Percentiles rank a stretch among this genome's conserved stretches.
These are phyloP conservation scores for Arremon brunneinucha DNA, from an alignment of 2,797 vertebrate genomes.

Conservation along the genomic window DNA sequence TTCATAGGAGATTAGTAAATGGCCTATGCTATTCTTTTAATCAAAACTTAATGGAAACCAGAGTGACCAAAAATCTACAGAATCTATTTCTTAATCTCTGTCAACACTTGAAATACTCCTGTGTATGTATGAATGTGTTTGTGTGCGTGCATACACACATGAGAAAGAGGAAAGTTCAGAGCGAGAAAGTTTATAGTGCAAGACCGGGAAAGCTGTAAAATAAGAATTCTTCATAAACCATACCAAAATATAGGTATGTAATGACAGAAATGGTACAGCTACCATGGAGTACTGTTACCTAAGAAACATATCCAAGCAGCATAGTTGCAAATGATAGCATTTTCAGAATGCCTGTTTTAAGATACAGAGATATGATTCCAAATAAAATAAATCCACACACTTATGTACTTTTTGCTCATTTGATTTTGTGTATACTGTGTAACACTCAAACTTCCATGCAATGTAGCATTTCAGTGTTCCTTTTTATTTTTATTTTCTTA, in stretches of 20 bases:
- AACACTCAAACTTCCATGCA: not conserved
- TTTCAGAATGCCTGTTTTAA: not conserved
- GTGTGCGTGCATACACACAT: accelerated
- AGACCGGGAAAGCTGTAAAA: not conserved
- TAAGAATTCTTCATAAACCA: not conserved
- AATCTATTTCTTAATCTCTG: not conserved
- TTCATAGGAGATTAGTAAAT: not conserved
- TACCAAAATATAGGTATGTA: accelerated
- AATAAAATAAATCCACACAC: not conserved
- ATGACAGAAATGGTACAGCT: not conserved
- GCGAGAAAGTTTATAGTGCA: accelerated
- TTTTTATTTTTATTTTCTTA: not conserved
- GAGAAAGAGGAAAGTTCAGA: not conserved
- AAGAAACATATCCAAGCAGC: not conserved
- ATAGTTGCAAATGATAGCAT: not conserved
- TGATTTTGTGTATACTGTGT: not conserved
- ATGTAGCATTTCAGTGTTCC: not conserved
- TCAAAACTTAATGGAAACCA: not conserved
- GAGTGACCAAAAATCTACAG: not conserved
- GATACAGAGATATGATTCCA: not conserved
- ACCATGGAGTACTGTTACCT: not conserved
- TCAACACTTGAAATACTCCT: not conserved
- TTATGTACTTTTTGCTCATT: not conserved
- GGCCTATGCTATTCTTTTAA: not conserved
- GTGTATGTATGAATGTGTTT: not conserved